Conservation (phyloP, 2,113 vertebrate species). For the Lepus americanus region DNA sequence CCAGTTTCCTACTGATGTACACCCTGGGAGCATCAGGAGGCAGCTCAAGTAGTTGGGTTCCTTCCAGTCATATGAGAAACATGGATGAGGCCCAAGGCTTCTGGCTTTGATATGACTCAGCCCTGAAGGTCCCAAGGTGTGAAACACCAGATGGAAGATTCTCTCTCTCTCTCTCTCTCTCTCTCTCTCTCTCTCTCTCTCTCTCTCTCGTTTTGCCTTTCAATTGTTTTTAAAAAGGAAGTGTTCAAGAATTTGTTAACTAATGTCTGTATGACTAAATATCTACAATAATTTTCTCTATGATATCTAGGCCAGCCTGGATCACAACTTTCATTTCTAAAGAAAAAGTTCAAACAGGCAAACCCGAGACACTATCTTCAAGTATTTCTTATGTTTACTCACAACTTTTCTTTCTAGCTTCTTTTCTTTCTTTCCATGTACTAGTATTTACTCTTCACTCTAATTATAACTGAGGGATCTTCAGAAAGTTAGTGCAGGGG, state of each 20-base stretch:
- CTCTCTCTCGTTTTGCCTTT: no score
- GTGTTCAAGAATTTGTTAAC: not conserved
- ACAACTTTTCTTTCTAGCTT: slow-evolving; percentile 28
- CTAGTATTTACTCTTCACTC: not conserved
- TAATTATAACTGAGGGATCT: not conserved
- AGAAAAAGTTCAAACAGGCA: not conserved
- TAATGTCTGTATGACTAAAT: not conserved
- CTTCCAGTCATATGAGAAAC: no score
- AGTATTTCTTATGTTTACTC: not conserved
- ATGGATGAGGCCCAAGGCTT: no score
- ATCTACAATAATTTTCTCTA: slow-evolving; percentile 30
- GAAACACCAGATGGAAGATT: no score
- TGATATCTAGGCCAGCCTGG: not conserved
- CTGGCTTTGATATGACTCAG: no score
- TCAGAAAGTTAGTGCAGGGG: no score
- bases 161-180: no score
- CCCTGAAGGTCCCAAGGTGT: no score
- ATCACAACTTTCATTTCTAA: not conserved
- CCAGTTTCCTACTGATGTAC: not conserved
- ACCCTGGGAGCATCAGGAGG: no score
- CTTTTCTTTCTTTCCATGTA: not conserved
- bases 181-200: no score
- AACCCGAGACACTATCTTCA: not conserved
- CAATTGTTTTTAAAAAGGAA: no score
- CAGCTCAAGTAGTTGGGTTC: no score